Evolutionary conservation across 2,888 invertebrate genomes (phyloP).

Genomic region (Dolomedes plantarius): DNA sequence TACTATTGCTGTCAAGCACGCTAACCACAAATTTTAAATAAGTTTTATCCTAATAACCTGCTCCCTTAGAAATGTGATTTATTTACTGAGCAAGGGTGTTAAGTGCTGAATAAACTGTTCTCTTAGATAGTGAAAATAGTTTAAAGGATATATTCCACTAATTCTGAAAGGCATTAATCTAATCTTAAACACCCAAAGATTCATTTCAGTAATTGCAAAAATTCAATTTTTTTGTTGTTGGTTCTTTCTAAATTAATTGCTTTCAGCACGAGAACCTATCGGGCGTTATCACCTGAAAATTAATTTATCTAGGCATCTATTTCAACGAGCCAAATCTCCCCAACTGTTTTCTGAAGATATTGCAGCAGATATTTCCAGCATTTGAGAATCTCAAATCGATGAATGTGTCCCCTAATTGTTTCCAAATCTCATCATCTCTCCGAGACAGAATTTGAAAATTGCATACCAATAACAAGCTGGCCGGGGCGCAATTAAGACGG

Average conservation of each 20-base stretch:
- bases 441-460: slow-evolving; percentile 41
- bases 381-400: slow-evolving; percentile 31
- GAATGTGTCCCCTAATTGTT: slow-evolving; percentile 35
- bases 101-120: too few species aligned
- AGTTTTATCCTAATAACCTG: too few species aligned
- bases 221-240: background rate
- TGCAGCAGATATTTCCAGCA: background rate
- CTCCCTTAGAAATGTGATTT: too few species aligned
- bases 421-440: slow-evolving; percentile 35
- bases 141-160: too few species aligned
- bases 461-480: slow-evolving; percentile 44
- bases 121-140: too few species aligned
- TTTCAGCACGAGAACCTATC: background rate
- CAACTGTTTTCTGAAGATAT: background rate
- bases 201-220: too few species aligned
- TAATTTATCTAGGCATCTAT: background rate
- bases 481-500: slow-evolving; percentile 10
- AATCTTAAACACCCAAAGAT: too few species aligned
- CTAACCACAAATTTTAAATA: too few species aligned
- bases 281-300: background rate
- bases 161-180: too few species aligned
- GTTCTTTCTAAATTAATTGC: background rate
- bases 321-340: background rate
- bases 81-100: too few species aligned
- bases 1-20: too few species aligned